Evolutionary conservation across 1,140 invertebrate genomes (phyloP), one percentile per base, ranked within the genome.

Genomic region (Euschistus heros): DNA sequence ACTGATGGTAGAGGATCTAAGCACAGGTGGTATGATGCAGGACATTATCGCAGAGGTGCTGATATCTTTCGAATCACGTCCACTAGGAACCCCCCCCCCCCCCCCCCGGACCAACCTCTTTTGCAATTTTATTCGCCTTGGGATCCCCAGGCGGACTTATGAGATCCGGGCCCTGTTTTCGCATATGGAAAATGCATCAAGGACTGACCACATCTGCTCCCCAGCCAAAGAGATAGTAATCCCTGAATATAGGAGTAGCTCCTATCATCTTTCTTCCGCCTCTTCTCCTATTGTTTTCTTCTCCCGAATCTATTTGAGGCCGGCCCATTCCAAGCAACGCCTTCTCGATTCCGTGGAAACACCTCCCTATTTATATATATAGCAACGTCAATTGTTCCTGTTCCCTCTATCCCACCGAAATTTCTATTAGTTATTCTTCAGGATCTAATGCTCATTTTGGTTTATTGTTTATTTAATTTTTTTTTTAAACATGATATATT

Each of bases 121-220:
- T 66, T 62, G 37, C 65, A 62, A 24, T 66, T 62, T 62, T 66
- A 61, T 61, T 62, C 59, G 22, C 27, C 59, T 2, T 61, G 59
- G 59, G 59, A 52, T 22, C n/a, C 59, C 2, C 42, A n/a, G 6
- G 17, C 65, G 18, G 65, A 54, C 59, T 66, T 66, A 66, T 66
- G 62, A 44, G 60, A 59, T 63, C 55, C 42, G 61, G 55, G 15
- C 62, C 55, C 47, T 67, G 66, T 67, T 67, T 67, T 67, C 66
- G 66, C 66, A 67, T 67, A 67, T 67, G 62, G 66, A 64, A 67
- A 67, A 64, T 55, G 42, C 62, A 67, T 67, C 66, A 67, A 63
- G 64, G 22, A n/a, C 59, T 65, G 62, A 59, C 67, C 63, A 57
- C 67, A 65, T 55, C 52, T 27, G n/a, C 30, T 14, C 15, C 59